Evolutionary conservation across 2,888 invertebrate species (phyloP).

Genomic region (Ferrisia virgata): DNA sequence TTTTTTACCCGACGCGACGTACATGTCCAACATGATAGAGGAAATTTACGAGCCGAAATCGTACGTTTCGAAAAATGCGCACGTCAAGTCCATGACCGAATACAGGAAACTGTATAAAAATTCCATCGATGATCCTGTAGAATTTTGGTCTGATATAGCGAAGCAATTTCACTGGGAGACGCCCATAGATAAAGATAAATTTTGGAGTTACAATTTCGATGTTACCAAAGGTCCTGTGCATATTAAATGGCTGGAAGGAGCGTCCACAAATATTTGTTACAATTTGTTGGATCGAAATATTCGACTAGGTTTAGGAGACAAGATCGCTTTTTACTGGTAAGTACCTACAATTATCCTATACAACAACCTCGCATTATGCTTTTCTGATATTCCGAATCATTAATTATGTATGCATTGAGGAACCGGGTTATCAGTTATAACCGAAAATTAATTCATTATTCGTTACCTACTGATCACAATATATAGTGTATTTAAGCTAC

Average conservation of each 20-base stretch:
- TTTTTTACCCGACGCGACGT: neutral
- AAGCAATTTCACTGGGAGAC: constrained; percentile 91
- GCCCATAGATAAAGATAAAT: constrained; percentile 68
- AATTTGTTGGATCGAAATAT: constrained; percentile 92
- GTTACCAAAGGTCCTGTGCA: constrained; percentile 81
- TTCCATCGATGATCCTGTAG: constrained; percentile 82
- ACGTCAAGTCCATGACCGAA: constrained; percentile 69
- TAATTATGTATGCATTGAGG: constrained; percentile 32
- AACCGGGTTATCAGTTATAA: constrained; percentile 27
- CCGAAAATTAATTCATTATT: constrained; percentile 35
- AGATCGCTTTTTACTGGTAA: constrained; percentile 93
- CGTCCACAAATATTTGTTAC: constrained; percentile 91
- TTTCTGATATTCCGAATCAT: constrained; percentile 18
- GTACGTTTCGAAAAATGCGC: constrained; percentile 59
- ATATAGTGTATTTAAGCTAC: neutral
- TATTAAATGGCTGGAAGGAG: constrained; percentile 93
- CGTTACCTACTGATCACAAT: constrained; percentile 8
- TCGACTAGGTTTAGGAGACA: constrained; percentile 81
- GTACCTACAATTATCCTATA: constrained; percentile 52
- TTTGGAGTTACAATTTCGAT: constrained; percentile 89
- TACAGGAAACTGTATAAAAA: constrained; percentile 80
- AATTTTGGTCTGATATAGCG: constrained; percentile 92
- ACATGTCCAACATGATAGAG: constrained; percentile 47
- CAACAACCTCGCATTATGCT: neutral
- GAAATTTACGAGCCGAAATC: constrained; percentile 61